phyloP scores from a whole-genome alignment of 1,140 invertebrate genomes.

The Diabrotica undecimpunctata region DNA sequence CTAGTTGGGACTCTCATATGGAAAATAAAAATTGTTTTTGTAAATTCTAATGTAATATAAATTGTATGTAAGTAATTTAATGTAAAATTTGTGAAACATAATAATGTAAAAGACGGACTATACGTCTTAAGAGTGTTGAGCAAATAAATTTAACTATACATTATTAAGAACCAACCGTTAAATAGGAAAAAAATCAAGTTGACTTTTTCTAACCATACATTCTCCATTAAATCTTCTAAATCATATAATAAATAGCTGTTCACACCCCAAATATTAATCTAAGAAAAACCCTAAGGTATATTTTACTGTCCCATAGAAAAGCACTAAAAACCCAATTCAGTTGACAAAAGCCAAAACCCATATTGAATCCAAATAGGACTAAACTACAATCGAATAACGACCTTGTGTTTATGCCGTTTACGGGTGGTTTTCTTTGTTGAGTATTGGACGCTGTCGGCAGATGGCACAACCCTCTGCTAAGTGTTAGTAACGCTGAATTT shows the following conservation, averaged over 20 bases:
- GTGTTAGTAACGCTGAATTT: constrained; percentile 49
- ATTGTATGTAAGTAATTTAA: too few relatives aligned
- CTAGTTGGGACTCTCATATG: too few relatives aligned
- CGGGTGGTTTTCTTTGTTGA: constrained; percentile 33
- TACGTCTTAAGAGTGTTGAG: too few relatives aligned
- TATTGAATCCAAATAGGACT: constrained; percentile 11
- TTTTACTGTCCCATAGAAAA: constrained; percentile 23
- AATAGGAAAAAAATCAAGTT: neutral
- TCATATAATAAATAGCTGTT: constrained; percentile 19
- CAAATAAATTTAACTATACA: too few relatives aligned
- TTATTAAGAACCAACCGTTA: too few relatives aligned
- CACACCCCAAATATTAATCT: constrained; percentile 18
- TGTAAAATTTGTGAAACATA: too few relatives aligned
- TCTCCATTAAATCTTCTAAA: constrained; percentile 9
- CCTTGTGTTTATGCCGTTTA: constrained; percentile 20
- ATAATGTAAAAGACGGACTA: too few relatives aligned
- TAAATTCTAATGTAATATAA: too few relatives aligned
- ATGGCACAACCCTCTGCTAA: constrained; percentile 37
- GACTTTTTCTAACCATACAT: neutral
- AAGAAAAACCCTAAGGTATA: constrained; percentile 17
- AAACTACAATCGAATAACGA: constrained; percentile 22
- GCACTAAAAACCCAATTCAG: constrained; percentile 39
- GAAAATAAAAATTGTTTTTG: too few relatives aligned
- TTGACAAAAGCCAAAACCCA: constrained; percentile 34
- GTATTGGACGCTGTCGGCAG: constrained; percentile 41